phyloP scores from a whole-genome alignment of 2,888 invertebrate species.

The Polyommatus iphigenia region DNA sequence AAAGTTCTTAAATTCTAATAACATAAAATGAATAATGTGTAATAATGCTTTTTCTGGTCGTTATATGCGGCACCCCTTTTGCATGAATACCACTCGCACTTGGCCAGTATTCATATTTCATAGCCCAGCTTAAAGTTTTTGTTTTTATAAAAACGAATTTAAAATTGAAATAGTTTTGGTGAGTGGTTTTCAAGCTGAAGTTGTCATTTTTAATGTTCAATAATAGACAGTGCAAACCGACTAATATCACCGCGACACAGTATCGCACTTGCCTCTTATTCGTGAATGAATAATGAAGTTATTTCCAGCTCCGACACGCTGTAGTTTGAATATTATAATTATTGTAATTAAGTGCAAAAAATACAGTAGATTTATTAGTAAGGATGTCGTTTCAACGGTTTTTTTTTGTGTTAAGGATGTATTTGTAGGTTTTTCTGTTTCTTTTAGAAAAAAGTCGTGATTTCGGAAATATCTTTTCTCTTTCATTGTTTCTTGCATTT shows the following conservation, averaged over 20 bases:
- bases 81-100: background rate
- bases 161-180: background rate
- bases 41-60: no score
- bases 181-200: conserved; percentile 5
- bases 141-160: background rate
- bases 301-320: conserved; percentile 46
- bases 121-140: conserved; percentile 1
- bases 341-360: no score
- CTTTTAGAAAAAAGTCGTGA: no score
- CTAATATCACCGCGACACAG: conserved; percentile 42
- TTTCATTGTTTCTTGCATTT: no score
- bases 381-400: no score
- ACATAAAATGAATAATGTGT: no score
- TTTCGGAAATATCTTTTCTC: no score
- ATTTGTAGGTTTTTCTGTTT: no score
- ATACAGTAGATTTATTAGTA: no score
- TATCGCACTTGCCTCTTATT: conserved; percentile 44
- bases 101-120: background rate
- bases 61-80: background rate
- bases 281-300: conserved; percentile 50
- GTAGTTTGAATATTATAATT: conserved; percentile 39
- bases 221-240: conserved; percentile 38
- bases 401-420: background rate
- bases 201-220: conserved; percentile 5
- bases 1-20: no score